phyloP scores from a whole-genome alignment of 2,797 vertebrate species.

The Euphonia xanthogaster region DNA sequence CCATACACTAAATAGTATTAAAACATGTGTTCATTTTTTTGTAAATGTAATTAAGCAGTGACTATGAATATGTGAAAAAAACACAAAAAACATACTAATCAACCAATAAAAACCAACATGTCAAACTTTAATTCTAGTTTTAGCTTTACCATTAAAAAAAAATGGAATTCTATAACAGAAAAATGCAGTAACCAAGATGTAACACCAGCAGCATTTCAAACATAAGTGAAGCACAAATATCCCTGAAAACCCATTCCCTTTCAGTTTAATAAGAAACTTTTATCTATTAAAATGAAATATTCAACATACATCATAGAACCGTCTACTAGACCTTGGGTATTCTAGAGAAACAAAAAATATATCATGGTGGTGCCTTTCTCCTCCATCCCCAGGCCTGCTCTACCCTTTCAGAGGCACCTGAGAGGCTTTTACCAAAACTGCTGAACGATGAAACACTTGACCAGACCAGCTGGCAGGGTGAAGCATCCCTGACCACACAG shows the following conservation, averaged over 20 bases:
- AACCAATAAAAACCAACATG: neutral
- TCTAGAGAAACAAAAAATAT: neutral
- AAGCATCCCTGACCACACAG: neutral
- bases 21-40: neutral
- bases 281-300: neutral
- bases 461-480: neutral
- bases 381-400: neutral
- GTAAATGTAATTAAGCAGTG: neutral
- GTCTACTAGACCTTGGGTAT: neutral
- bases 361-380: neutral
- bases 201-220: neutral
- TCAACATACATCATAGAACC: neutral
- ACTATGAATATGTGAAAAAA: neutral
- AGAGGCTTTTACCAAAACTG: neutral
- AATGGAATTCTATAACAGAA: neutral
- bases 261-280: neutral
- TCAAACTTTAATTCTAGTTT: neutral
- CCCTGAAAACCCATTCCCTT: neutral
- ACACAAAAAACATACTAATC: fast-evolving
- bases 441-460: neutral
- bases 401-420: neutral
- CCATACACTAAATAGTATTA: neutral
- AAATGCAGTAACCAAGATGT: neutral
- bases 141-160: neutral
- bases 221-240: neutral